phyloP scores from a whole-genome alignment of 2,797 vertebrate genomes.

The Hylomyscus alleni region DNA sequence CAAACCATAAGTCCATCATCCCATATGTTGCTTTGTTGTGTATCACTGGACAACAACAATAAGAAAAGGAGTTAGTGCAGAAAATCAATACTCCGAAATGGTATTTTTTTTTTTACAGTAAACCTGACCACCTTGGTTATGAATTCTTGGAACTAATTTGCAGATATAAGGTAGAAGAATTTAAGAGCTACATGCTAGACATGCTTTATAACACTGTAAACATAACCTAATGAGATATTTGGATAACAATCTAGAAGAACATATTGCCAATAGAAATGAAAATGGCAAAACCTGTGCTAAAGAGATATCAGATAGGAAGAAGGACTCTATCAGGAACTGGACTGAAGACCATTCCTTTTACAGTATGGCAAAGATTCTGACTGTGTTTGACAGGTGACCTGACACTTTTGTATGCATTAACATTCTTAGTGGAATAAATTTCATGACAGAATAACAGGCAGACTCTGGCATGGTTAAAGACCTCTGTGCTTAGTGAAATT shows the following conservation, averaged over 20 bases:
- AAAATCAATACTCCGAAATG: background rate
- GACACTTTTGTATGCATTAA: background rate
- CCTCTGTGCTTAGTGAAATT: background rate
- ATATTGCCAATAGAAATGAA: background rate
- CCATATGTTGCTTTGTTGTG: background rate
- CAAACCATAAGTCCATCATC: background rate
- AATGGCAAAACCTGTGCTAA: background rate
- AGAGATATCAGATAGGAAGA: background rate
- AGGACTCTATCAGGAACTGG: background rate
- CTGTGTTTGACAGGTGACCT: background rate
- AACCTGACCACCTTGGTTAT: too few relatives aligned
- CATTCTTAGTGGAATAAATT: background rate
- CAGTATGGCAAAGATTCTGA: background rate
- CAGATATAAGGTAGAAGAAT: background rate
- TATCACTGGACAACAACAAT: background rate
- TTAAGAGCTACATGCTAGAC: too few relatives aligned
- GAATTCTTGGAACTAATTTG: background rate
- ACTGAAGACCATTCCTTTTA: background rate
- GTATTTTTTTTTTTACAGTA: background rate
- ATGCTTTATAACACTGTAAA: too few relatives aligned
- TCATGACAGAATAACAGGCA: background rate
- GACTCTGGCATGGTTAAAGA: accelerated
- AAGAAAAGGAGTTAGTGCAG: background rate
- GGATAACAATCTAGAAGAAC: background rate
- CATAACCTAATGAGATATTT: background rate